Percentiles rank a stretch among this genome's conserved stretches.
These are phyloP conservation scores for Atractosteus spatula DNA, from an alignment of 2,113 vertebrate species.

Conservation along the genomic window DNA sequence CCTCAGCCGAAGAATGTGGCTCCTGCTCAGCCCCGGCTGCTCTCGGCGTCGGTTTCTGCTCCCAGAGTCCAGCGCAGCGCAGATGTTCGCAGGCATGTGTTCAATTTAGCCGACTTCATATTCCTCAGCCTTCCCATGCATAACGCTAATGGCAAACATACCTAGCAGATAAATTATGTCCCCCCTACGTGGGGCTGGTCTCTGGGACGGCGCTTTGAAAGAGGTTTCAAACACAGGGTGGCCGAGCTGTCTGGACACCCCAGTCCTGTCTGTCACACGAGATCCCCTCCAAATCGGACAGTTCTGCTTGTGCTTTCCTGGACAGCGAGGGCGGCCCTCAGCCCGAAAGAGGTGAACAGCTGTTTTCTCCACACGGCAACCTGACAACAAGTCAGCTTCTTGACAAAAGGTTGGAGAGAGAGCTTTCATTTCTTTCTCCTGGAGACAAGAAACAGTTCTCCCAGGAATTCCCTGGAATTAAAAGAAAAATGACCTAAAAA, in stretches of 20 bases:
- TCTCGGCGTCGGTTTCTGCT: conserved; percentile 10
- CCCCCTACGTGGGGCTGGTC: conserved; percentile 33
- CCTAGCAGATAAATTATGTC: neutral
- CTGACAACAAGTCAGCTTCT: neutral
- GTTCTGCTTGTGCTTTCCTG: neutral
- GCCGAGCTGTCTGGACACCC: too few species aligned
- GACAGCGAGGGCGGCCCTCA: conserved; percentile 13
- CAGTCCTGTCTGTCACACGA: too few species aligned
- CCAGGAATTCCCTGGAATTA: too few species aligned
- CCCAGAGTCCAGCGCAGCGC: conserved; percentile 4
- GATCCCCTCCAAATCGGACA: too few species aligned
- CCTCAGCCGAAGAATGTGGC: conserved; percentile 25
- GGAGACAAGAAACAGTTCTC: too few species aligned
- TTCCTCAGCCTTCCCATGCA: conserved; percentile 11
- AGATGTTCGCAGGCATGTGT: conserved; percentile 18
- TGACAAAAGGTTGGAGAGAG: too few species aligned
- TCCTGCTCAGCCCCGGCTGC: neutral
- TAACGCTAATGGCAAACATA: neutral
- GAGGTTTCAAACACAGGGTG: neutral
- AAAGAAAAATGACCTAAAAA: too few species aligned
- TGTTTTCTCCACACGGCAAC: neutral
- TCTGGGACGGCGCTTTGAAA: conserved; percentile 13
- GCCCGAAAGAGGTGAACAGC: neutral
- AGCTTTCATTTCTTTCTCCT: too few species aligned
- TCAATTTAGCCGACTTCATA: conserved; percentile 30